Evolutionary conservation across 2,113 vertebrate species (phyloP), one percentile per base, ranked within the genome.

Genomic region (Pedionomus torquatus): DNA sequence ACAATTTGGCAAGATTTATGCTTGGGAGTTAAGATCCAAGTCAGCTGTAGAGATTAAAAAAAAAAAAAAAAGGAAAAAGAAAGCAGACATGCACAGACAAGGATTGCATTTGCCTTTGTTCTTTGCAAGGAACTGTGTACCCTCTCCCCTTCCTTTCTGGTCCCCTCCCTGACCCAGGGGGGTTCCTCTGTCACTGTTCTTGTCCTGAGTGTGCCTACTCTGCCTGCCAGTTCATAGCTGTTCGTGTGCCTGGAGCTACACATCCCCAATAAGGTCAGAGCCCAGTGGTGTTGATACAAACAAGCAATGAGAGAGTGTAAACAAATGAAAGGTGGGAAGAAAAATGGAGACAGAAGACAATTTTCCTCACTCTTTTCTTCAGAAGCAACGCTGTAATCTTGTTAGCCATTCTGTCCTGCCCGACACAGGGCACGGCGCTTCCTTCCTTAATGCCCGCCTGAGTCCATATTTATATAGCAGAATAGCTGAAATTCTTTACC

Each of bases 1-100:
- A 95, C 79, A 75, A 37, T 80, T 93, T 83, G 89, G 92, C 80
- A 81, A 89, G 92, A 78, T 90, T 90, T 83, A 82, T 93, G 85
- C 48, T 43, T 92, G 72, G 72, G 76, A 88, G 26, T 76, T 51
- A 76, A 82, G 87, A 91, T 91, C 57, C 48, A 79, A 91, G 77
- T 96, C 85, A 93, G 85, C 79, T 86, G 63, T 51, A 93, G 80
- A 69, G 46, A 74, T 61, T 58, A 28, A 44, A 37, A 66, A 86
- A n/a, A 43, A 37, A 77, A 41, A 19, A 16, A 5, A 43, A 13
- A 43, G 12, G 30, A 18, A 11, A 17, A 21, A 37, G 55, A 60
- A 64, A 24, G 23, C n/a, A 89, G 51, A 37, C 39, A 10, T 31
- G 16, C 24, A 51, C 41, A 94, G 63, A 41, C 46, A 74, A 93